Evolutionary conservation across 2,888 invertebrate species (phyloP).

Genomic region (Oxyscelio sp.): DNA sequence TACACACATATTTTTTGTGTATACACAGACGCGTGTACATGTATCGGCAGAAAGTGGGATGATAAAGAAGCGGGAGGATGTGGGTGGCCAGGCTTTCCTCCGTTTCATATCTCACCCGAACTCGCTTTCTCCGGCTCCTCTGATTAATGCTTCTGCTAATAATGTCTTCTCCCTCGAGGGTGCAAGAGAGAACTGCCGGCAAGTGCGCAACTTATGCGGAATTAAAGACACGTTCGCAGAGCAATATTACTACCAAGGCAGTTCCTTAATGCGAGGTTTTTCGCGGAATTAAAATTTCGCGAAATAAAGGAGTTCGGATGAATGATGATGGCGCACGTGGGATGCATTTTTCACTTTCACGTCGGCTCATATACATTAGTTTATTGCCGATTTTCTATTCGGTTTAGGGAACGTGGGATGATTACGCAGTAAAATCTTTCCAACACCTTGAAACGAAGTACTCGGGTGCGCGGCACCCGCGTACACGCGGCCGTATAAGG

Average conservation of each 20-base stretch:
- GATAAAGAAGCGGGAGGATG: too few species aligned
- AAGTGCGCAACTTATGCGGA: slow-evolving; percentile 85
- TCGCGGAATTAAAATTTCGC: slow-evolving; percentile 69
- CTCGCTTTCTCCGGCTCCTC: too few species aligned
- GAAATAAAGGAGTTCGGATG: slow-evolving; percentile 26
- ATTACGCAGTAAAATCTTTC: slow-evolving; percentile 16
- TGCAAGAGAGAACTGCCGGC: slow-evolving; percentile 75
- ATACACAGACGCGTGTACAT: too few species aligned
- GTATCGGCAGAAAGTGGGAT: too few species aligned
- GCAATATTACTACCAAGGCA: slow-evolving; percentile 54
- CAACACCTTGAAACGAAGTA: slow-evolving; percentile 34
- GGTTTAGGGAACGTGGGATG: slow-evolving; percentile 17
- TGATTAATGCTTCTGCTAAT: slow-evolving; percentile 88
- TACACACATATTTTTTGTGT: too few species aligned
- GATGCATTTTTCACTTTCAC: slow-evolving; percentile 69
- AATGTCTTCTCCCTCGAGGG: slow-evolving; percentile 85
- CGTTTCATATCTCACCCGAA: too few species aligned
- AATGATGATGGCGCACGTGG: background rate
- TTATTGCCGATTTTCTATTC: slow-evolving; percentile 54
- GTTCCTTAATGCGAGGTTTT: slow-evolving; percentile 44
- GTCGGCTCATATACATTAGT: slow-evolving; percentile 38
- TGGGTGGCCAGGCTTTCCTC: too few species aligned
- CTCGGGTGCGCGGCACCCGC: slow-evolving; percentile 55
- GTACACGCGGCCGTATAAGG: slow-evolving; percentile 54
- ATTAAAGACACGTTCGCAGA: slow-evolving; percentile 85